Conservation (phyloP, 2,888 invertebrate genomes). For the Tachina fera region DNA sequence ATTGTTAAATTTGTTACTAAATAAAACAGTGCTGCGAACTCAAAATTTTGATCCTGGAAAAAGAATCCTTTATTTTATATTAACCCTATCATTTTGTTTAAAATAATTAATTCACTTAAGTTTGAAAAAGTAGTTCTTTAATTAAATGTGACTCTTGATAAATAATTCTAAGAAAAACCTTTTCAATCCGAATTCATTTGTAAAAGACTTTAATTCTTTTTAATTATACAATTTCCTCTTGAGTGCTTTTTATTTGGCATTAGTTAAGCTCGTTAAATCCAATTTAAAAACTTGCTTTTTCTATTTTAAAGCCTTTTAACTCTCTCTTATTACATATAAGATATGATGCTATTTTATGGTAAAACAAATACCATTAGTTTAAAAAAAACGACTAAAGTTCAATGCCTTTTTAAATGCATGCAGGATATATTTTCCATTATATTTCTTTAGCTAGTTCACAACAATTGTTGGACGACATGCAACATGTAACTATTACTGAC, state of each 20-base stretch:
- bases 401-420: slow-evolving; percentile 48
- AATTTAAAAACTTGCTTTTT: neutral
- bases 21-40: no score
- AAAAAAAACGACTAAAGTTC: neutral
- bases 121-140: no score
- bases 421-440: slow-evolving; percentile 16
- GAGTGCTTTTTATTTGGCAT: neutral
- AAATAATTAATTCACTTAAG: no score
- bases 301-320: neutral
- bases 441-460: slow-evolving; percentile 34
- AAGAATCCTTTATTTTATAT: no score
- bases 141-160: no score
- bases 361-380: no score
- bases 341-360: neutral
- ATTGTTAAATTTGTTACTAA: no score
- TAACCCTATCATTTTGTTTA: no score
- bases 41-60: no score
- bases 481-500: slow-evolving; percentile 39
- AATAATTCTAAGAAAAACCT: no score
- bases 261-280: neutral
- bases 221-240: neutral
- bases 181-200: no score
- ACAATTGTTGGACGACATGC: slow-evolving; percentile 44
- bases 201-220: neutral
- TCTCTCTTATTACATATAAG: neutral